Evolutionary conservation across 2,888 invertebrate genomes (phyloP), one percentile per base, ranked within the genome.

Genomic region (Acrobasis consociella): DNA sequence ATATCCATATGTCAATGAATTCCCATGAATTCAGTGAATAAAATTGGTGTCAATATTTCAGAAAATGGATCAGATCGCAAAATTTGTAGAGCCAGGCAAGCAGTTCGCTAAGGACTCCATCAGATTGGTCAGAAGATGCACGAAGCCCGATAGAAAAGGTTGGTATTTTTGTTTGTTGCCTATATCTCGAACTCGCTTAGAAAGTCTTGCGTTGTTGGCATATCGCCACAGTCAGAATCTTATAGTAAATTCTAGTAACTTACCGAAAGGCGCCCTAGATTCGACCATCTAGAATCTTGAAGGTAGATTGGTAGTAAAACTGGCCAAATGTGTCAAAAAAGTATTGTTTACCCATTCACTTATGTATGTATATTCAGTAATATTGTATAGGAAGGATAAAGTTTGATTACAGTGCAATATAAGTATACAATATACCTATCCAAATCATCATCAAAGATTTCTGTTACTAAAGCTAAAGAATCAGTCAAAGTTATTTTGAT

Each of bases 81-180:
- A 97, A 90, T 96, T 98, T 81, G 94, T 98, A 66, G 98, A 99
- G 89, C 99, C 99, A 79, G 98, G 97, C 71, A 97, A 97, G 85
- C 97, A 98, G 86, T 99, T 99, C 89, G 95, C 98, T 80, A 99
- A 99, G 93, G 99, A 99, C 89, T 99, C 99, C 39, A 95, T 99
- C 81, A 95, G 99, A 92, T 94, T 99, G 81, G 98, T 99, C 50
- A 99, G 99, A 91, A 97, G 99, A 87, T 99, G 99, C 92, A 99
- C 99, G 64, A 99, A 99, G 91, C 99, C 99, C 62, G 99, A 99
- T 87, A 96, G 99, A 82, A 98, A 98, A 96, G 98, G 98, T 98
- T 91, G 64, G 70, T 72, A 66, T 60, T 56, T 0, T 31, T 5
- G 11, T 49, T 58, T 62, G 58, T 58, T 50, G 55, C 22, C 15